Evolutionary conservation across 2,797 vertebrate genomes (phyloP), one percentile per base, ranked within the genome.

Genomic region (Rhinophrynus dorsalis): DNA sequence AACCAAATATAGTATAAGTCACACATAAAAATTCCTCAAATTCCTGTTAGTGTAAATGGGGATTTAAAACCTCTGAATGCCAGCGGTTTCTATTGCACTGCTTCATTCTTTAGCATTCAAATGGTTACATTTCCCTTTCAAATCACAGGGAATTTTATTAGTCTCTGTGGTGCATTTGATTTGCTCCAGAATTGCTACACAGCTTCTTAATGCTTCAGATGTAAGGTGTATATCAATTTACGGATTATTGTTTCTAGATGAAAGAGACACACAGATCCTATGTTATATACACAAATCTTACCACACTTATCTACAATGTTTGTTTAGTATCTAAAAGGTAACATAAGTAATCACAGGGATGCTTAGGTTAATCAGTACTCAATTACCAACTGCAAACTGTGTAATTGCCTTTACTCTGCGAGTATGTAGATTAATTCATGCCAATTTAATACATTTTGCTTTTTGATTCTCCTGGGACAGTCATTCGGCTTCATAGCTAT

Each of bases 301-400:
- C 26, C 24, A 35, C 47, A 32, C 20, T 32, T 15, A 27, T 73
- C 33, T 51, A 52, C 11, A 59, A 55, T 73, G 61, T 73, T 73
- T 73, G 69, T 73, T 73, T 73, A 65, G 69, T 73, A 40, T 73
- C 33, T 52, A 35, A 27, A 40, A 65, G 55, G 54, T 65, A 66
- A 48, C 61, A 66, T 73, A 73, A 73, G 61, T 65, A 73, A 73
- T 65, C 54, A 73, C 44, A 44, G 47, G n/a, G 48, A 42, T 52
- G 61, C 45, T 65, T 59, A 65, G 69, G 69, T 65, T 73, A 73
- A 73, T 73, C 69, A 73, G 69, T 65, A 59, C 42, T 65, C 70
- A 66, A 66, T 67, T 73, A 73, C 62, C 62, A 73, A 54, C 55
- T 55, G 54, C 55, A 66, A 66, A 60, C 70, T 67, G 62, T 35